phyloP scores from a whole-genome alignment of 1,140 invertebrate species.

The Bombus vancouverensis region DNA sequence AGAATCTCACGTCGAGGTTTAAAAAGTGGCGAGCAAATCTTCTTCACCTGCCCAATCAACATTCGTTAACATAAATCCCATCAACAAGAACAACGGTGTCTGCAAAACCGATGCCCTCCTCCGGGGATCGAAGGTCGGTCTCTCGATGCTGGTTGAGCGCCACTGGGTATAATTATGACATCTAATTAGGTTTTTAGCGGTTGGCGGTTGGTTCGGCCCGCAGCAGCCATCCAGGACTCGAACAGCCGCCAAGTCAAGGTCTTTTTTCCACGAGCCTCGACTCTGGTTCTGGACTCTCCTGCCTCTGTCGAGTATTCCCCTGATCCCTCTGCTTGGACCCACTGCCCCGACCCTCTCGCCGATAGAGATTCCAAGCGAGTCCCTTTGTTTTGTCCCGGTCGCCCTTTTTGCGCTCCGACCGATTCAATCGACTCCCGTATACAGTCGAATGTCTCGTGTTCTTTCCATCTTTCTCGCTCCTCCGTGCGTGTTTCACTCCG shows the following conservation, averaged over 20 bases:
- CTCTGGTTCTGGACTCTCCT: conserved; percentile 58
- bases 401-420: conserved; percentile 63
- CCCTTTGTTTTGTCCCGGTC: conserved; percentile 69
- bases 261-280: conserved; percentile 68
- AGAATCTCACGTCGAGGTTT: background rate
- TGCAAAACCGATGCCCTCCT: background rate
- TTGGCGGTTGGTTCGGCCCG: conserved; percentile 71
- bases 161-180: conserved; percentile 81
- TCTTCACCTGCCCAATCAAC: background rate
- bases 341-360: conserved; percentile 39
- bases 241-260: conserved; percentile 67
- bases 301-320: background rate
- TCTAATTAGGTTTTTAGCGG: conserved; percentile 82
- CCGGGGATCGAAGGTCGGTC: background rate
- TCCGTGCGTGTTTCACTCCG: background rate
- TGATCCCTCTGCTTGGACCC: background rate
- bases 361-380: conserved; percentile 73
- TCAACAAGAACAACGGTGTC: background rate
- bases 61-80: conserved; percentile 8
- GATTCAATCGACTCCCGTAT: conserved; percentile 69
- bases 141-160: conserved; percentile 66
- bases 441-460: conserved; percentile 37
- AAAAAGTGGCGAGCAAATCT: background rate
- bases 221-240: conserved; percentile 61
- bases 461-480: background rate